These are phyloP conservation scores for Camelus dromedarius DNA, from an alignment of 2,113 vertebrate genomes.

Conservation along the genomic window DNA sequence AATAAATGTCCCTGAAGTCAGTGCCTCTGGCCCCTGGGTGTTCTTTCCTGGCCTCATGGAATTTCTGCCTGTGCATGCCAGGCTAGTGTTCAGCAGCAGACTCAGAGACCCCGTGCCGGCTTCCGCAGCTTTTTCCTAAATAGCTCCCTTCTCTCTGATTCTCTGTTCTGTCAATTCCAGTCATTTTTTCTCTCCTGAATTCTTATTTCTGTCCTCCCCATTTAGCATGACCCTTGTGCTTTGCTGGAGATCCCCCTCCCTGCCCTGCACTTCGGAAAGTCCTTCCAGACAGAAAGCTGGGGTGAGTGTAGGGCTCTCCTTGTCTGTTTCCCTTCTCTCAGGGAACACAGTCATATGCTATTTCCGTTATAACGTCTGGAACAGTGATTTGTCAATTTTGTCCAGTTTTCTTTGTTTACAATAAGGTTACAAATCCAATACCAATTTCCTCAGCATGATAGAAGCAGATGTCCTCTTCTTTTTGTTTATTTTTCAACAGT, in stretches of 20 bases:
- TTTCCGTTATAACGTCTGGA: background rate
- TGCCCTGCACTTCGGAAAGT: background rate
- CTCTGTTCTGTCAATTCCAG: background rate
- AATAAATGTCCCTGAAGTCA: background rate
- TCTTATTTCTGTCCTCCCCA: background rate
- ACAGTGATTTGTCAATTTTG: background rate
- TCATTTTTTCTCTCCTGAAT: background rate
- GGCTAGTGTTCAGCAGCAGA: background rate
- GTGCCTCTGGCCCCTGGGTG: background rate
- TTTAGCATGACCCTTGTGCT: background rate
- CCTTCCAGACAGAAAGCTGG: background rate
- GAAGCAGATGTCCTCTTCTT: background rate
- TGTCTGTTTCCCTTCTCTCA: background rate
- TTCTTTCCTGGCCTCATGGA: background rate
- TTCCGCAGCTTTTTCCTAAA: background rate
- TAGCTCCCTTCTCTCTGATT: background rate
- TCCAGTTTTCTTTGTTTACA: conserved; percentile 3
- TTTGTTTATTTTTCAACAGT: background rate
- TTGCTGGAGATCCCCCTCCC: background rate
- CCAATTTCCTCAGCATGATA: background rate
- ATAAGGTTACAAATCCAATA: background rate
- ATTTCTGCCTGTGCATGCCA: background rate
- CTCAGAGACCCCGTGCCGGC: background rate
- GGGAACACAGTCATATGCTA: background rate
- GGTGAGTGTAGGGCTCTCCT: background rate